Percentiles rank a stretch among this genome's conserved stretches.
Conservation (phyloP, 2,888 invertebrate species). For the Megamerina dolium region DNA sequence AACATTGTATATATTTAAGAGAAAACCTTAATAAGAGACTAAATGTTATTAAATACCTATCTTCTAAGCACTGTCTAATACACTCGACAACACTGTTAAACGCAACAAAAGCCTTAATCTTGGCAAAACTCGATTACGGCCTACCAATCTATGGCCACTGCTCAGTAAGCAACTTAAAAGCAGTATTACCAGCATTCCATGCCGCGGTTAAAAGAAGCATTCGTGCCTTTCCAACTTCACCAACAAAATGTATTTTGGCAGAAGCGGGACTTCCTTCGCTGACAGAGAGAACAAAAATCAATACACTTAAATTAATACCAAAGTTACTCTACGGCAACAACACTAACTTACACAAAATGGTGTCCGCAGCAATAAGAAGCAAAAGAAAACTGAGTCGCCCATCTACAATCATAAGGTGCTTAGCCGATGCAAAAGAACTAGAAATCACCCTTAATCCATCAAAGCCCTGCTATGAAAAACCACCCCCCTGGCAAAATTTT, state of each 20-base stretch:
- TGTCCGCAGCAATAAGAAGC: background rate
- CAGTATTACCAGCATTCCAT: slow-evolving; percentile 6
- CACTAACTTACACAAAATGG: background rate
- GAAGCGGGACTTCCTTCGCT: slow-evolving; percentile 8
- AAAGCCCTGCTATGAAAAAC: no score
- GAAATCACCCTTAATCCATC: no score
- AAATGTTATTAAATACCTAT: slow-evolving; percentile 8
- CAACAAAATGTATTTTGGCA: slow-evolving; percentile 11
- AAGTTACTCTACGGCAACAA: background rate
- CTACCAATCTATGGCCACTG: slow-evolving; percentile 10
- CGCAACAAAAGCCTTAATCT: slow-evolving; percentile 5
- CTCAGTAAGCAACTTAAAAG: slow-evolving; percentile 1
- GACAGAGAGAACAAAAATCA: background rate
- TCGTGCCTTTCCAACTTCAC: slow-evolving; percentile 9
- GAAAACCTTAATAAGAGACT: slow-evolving; percentile 8
- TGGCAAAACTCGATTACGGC: slow-evolving; percentile 13
- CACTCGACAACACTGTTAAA: slow-evolving; percentile 2
- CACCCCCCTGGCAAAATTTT: background rate
- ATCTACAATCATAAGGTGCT: no score
- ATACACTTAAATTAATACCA: background rate
- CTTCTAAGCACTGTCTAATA: slow-evolving; percentile 6
- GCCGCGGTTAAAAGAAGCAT: slow-evolving; percentile 8
- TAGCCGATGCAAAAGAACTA: no score
- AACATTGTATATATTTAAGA: slow-evolving; percentile 8
- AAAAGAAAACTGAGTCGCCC: background rate